These are phyloP conservation scores for Cochlearius cochlearius DNA, from an alignment of 2,113 vertebrate genomes.

Conservation along the genomic window DNA sequence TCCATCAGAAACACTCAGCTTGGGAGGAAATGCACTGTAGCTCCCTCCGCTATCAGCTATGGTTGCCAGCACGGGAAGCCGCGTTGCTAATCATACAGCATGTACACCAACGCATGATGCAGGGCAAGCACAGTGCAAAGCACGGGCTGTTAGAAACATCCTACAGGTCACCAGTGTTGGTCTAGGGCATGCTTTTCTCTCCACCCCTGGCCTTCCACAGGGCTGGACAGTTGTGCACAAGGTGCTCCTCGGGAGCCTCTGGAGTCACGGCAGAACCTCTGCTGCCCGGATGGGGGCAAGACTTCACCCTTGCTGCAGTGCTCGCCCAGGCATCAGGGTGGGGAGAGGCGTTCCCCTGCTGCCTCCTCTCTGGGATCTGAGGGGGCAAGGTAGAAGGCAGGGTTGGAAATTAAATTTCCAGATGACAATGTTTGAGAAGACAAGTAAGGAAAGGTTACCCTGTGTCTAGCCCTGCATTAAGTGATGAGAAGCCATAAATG, in stretches of 20 bases:
- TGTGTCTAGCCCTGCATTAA: not conserved
- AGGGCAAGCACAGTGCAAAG: not conserved
- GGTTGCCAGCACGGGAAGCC: not conserved
- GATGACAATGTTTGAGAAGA: not conserved
- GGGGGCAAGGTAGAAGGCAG: not conserved
- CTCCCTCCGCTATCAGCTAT: not conserved
- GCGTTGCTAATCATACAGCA: not conserved
- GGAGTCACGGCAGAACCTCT: not conserved
- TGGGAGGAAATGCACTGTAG: not conserved
- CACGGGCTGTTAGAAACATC: not conserved
- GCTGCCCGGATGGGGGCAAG: rapidly evolving
- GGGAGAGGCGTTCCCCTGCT: not conserved
- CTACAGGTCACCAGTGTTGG: not conserved
- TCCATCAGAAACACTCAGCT: not conserved
- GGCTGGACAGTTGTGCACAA: not conserved
- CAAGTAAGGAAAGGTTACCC: not conserved
- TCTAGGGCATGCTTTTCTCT: not conserved
- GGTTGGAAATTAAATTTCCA: not conserved
- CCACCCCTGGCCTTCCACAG: rapidly evolving
- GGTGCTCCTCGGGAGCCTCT: not conserved
- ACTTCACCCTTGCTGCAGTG: not conserved
- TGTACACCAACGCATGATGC: not conserved
- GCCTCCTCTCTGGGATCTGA: not conserved
- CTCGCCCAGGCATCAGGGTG: rapidly evolving
- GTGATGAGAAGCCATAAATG: not conserved